phyloP scores from a whole-genome alignment of 2,888 invertebrate species.

The Notocelia uddmanniana region DNA sequence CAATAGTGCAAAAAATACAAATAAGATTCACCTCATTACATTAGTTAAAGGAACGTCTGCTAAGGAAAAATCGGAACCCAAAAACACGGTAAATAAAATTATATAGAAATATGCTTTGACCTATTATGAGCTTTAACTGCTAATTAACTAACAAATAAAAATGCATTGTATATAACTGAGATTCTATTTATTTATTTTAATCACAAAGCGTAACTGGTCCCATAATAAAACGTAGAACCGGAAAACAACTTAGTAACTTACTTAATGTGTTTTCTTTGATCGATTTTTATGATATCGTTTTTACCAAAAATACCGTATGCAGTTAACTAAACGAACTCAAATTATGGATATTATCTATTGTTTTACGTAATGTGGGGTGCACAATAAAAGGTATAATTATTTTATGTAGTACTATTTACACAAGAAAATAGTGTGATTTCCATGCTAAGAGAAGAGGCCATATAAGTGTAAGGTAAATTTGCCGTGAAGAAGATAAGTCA shows the following conservation, averaged over 20 bases:
- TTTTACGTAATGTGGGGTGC: neutral
- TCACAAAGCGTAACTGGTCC: no score
- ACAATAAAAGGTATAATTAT: neutral
- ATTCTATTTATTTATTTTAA: no score
- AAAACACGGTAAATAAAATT: no score
- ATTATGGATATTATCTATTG: neutral
- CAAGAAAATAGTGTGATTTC: neutral
- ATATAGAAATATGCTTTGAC: no score
- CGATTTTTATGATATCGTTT: neutral
- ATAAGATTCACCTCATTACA: no score
- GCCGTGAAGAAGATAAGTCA: neutral
- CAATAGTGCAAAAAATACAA: neutral
- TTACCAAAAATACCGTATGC: neutral
- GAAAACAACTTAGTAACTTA: no score
- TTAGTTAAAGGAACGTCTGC: no score
- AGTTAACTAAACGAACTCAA: neutral
- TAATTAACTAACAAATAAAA: no score
- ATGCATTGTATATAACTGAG: no score
- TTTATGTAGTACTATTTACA: neutral
- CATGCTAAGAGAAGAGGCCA: neutral
- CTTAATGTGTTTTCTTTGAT: neutral
- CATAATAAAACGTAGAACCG: no score
- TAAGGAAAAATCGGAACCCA: no score
- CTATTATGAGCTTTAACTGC: no score
- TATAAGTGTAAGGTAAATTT: constrained; percentile 1